Evolutionary conservation across 2,797 vertebrate genomes (phyloP).

Genomic region (Microctenopoma steveboyesi): DNA sequence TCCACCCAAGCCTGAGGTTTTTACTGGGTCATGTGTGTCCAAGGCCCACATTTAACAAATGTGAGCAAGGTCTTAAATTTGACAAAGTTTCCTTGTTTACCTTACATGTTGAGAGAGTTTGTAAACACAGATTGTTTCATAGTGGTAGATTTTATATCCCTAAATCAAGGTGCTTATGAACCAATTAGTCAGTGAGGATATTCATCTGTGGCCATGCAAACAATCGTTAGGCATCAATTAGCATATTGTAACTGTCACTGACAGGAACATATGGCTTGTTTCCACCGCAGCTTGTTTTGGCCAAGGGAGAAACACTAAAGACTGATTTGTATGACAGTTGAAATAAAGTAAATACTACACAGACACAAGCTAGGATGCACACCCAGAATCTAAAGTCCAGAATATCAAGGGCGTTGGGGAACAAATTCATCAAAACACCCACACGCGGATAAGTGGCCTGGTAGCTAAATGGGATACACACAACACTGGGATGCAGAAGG

Average conservation of each 20-base stretch:
- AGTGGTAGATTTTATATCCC: conserved; percentile 3
- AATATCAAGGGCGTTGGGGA: conserved; percentile 1
- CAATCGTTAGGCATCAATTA: conserved; percentile 40
- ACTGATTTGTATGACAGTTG: conserved; percentile 37
- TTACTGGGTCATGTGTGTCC: conserved; percentile 54
- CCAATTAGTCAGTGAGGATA: conserved; percentile 26
- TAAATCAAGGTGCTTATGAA: conserved; percentile 1
- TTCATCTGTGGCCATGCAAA: conserved; percentile 11
- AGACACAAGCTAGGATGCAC: conserved; percentile 21
- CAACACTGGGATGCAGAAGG: too few species aligned
- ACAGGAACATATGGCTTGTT: conserved; percentile 33
- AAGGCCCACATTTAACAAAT: conserved; percentile 10
- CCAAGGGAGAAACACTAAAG: conserved; percentile 56
- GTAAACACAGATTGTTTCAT: conserved; percentile 2
- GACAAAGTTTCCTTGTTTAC: background rate
- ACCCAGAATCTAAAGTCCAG: conserved; percentile 5
- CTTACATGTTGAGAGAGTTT: conserved; percentile 8
- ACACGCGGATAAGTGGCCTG: too few species aligned
- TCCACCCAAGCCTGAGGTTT: conserved; percentile 27
- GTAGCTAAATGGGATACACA: too few species aligned
- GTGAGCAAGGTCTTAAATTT: conserved; percentile 13
- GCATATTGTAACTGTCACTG: conserved; percentile 22
- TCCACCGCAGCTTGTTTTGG: conserved; percentile 29
- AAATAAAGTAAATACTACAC: conserved; percentile 41
- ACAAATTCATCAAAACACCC: background rate